phyloP scores from a whole-genome alignment of 2,888 invertebrate genomes.

The Caradrina kadenii region DNA sequence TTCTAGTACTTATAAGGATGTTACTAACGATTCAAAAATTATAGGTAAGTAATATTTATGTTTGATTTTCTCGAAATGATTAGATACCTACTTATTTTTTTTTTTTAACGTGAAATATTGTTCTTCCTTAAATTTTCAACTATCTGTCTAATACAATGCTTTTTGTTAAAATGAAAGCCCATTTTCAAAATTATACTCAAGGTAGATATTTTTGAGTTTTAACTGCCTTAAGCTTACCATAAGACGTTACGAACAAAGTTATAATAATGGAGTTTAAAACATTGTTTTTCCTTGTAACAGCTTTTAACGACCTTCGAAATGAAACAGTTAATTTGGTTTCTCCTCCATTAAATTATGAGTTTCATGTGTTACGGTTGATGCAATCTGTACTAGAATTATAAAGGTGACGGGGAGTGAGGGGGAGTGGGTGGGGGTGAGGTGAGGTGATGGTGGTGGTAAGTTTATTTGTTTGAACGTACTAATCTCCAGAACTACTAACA shows the following conservation, averaged over 20 bases:
- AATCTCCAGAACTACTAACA: no score
- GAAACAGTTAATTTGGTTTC: background rate
- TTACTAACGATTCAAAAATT: no score
- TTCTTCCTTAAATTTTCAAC: background rate
- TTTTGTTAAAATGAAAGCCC: background rate
- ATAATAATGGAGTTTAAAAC: conserved; percentile 16
- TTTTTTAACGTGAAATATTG: background rate
- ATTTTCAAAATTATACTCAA: conserved; percentile 21
- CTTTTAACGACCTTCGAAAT: background rate
- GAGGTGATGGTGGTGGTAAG: no score
- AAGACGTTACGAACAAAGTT: conserved; percentile 33
- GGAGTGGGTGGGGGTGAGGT: no score
- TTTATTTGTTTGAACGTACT: no score
- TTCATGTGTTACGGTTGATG: background rate
- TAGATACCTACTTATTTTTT: background rate
- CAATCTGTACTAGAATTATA: no score
- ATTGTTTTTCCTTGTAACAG: conserved; percentile 14
- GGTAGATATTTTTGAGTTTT: conserved; percentile 33
- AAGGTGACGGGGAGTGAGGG: no score
- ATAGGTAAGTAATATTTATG: no score
- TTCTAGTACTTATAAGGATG: no score
- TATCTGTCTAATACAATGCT: conserved; percentile 5
- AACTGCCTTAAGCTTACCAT: conserved; percentile 19
- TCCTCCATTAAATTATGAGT: background rate
- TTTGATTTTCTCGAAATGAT: no score